phyloP scores from a whole-genome alignment of 2,113 vertebrate genomes.

The Nesogale talazaci region DNA sequence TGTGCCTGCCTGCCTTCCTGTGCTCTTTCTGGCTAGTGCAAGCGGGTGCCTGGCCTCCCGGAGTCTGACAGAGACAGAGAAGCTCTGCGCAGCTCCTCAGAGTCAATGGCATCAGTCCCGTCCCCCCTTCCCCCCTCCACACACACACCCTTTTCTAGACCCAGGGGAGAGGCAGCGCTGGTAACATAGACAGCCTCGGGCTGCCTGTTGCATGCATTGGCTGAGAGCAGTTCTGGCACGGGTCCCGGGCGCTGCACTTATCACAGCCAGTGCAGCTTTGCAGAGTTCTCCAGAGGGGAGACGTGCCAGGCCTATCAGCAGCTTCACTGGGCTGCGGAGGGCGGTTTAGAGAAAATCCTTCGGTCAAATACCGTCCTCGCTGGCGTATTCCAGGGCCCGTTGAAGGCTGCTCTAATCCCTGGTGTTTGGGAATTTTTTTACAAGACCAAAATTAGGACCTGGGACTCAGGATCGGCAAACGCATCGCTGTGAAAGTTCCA shows the following conservation, averaged over 20 bases:
- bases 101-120: background rate
- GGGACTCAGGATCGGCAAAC: background rate
- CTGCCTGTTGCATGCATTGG: background rate
- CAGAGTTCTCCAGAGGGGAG: constrained; percentile 30
- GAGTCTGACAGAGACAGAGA: background rate
- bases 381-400: background rate
- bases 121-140: too few species aligned
- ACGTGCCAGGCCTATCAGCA: constrained; percentile 1
- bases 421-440: constrained; percentile 19
- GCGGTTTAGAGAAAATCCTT: constrained; percentile 13
- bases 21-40: background rate
- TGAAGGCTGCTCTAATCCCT: constrained; percentile 45
- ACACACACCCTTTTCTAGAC: background rate
- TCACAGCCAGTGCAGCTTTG: background rate
- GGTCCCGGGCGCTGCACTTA: background rate
- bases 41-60: background rate
- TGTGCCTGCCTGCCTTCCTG: background rate
- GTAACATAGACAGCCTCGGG: background rate
- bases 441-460: constrained; percentile 35
- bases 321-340: background rate
- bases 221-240: background rate
- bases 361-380: constrained; percentile 3
- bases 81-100: background rate
- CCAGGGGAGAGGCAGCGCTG: background rate
- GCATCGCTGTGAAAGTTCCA: background rate